phyloP scores from a whole-genome alignment of 2,113 vertebrate genomes.

The Sarotherodon lohbergeri region DNA sequence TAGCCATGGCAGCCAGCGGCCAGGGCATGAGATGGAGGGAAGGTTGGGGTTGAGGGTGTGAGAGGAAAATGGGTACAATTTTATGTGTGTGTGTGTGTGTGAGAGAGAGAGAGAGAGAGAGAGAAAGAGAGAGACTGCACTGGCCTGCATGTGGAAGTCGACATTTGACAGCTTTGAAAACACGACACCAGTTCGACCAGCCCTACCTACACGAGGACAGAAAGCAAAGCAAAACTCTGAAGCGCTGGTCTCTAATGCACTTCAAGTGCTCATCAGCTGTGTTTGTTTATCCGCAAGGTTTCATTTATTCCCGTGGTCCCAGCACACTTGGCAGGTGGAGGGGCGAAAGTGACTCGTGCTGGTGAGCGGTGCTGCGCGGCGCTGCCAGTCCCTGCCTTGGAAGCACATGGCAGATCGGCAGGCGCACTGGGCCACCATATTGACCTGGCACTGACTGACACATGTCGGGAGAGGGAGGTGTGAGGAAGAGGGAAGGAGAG shows the following conservation, averaged over 20 bases:
- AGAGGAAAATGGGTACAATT: background rate
- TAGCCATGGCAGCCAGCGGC: slow-evolving; percentile 11
- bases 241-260: background rate
- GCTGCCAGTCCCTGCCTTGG: slow-evolving; percentile 39
- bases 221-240: background rate
- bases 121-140: background rate
- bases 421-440: slow-evolving; percentile 55
- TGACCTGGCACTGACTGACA: slow-evolving; percentile 68
- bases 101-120: background rate
- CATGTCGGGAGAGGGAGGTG: slow-evolving; percentile 52
- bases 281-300: slow-evolving; percentile 28
- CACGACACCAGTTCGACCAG: background rate
- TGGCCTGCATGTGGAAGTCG: background rate
- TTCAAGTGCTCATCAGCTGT: slow-evolving; percentile 2
- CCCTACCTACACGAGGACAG: too few relatives aligned
- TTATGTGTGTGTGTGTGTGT: background rate
- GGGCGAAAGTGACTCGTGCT: slow-evolving; percentile 9
- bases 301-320: slow-evolving; percentile 30
- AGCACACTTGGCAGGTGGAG: slow-evolving; percentile 50
- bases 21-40: background rate
- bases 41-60: background rate
- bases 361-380: background rate
- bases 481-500: slow-evolving; percentile 34
- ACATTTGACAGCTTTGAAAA: background rate
- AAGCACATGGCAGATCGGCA: slow-evolving; percentile 61